A percentile compares a stretch with the other conserved stretches of the same genome.
Evolutionary conservation across 2,113 vertebrate species (phyloP).

Genomic region (Coregonus clupeaformis): DNA sequence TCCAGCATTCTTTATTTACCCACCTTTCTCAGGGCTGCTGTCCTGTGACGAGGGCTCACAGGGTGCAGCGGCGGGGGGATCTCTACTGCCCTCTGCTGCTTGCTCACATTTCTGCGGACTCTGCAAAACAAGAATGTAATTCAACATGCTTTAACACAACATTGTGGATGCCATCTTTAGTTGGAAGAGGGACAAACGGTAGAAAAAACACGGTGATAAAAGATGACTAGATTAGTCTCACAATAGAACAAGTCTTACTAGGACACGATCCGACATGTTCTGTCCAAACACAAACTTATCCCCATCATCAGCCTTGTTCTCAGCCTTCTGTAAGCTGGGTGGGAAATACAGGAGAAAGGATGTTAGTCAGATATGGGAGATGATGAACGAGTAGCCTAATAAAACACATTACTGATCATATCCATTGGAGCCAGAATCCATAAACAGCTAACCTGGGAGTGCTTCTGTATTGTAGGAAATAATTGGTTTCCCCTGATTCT

Average conservation of each 20-base stretch:
- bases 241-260: slow-evolving; percentile 73
- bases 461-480: slow-evolving; percentile 85
- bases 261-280: slow-evolving; percentile 86
- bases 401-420: background rate
- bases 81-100: slow-evolving; percentile 73
- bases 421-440: background rate
- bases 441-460: slow-evolving; percentile 70
- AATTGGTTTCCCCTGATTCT: slow-evolving; percentile 79
- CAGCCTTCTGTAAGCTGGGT: slow-evolving; percentile 74
- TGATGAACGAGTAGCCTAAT: background rate
- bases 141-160: background rate
- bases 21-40: slow-evolving; percentile 79
- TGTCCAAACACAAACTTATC: slow-evolving; percentile 87
- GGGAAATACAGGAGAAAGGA: background rate
- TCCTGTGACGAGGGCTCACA: slow-evolving; percentile 77
- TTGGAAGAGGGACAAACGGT: background rate
- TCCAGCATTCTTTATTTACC: background rate
- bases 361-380: background rate
- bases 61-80: slow-evolving; percentile 69
- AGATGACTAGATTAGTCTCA: background rate
- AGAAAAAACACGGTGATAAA: background rate
- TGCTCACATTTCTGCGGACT: slow-evolving; percentile 78
- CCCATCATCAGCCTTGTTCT: slow-evolving; percentile 70
- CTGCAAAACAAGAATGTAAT: slow-evolving; percentile 48
- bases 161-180: background rate